These are phyloP conservation scores for Brenthis hecate DNA, from an alignment of 2,888 invertebrate genomes.

Conservation along the genomic window DNA sequence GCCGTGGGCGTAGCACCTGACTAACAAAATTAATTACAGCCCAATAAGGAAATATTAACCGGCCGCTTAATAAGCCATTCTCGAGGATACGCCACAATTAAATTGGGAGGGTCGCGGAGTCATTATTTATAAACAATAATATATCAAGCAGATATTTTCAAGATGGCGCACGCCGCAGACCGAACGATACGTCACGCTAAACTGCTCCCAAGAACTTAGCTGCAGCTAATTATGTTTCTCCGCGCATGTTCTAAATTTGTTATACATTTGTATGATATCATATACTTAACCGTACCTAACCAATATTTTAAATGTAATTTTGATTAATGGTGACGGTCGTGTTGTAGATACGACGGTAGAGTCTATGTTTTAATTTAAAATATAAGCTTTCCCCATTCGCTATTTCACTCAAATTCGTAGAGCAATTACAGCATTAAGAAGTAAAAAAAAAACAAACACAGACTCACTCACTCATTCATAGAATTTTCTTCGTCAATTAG, in stretches of 20 bases:
- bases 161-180: slow-evolving; percentile 74
- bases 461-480: too few species aligned
- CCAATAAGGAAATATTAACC: slow-evolving; percentile 81
- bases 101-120: slow-evolving; percentile 76
- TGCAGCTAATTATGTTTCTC: slow-evolving; percentile 40
- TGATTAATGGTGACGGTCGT: too few species aligned
- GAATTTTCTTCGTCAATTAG: too few species aligned
- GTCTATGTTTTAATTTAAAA: too few species aligned
- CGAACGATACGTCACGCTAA: slow-evolving; percentile 57
- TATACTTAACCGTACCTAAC: too few species aligned
- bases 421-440: too few species aligned
- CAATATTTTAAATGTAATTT: too few species aligned
- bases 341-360: too few species aligned
- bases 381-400: too few species aligned
- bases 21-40: slow-evolving; percentile 80
- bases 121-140: slow-evolving; percentile 82
- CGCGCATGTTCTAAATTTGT: background rate
- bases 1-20: slow-evolving; percentile 75
- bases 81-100: slow-evolving; percentile 79
- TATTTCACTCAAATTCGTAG: too few species aligned
- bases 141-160: slow-evolving; percentile 81
- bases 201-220: slow-evolving; percentile 37
- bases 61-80: slow-evolving; percentile 80
- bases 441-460: too few species aligned
- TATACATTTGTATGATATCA: background rate